Evolutionary conservation across 2,113 vertebrate species (phyloP).

Genomic region (Diphyllodes magnificus): DNA sequence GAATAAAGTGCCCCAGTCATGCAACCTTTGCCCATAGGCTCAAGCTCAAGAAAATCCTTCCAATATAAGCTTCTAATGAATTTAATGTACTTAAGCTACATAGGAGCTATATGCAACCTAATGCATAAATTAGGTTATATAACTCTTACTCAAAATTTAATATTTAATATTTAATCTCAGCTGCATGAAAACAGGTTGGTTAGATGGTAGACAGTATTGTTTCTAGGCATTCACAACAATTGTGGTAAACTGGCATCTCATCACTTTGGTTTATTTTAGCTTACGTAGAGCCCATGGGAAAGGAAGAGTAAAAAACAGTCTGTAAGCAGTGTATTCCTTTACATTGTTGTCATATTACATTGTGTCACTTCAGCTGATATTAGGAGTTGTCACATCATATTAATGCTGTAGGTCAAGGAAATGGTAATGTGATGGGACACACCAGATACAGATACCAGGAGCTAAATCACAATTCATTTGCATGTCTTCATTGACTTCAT

Average conservation of each 20-base stretch:
- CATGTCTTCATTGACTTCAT: not conserved
- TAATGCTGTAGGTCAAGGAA: not conserved
- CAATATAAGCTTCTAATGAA: not conserved
- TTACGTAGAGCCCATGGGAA: fast-evolving
- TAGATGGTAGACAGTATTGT: not conserved
- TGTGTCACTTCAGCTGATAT: not conserved
- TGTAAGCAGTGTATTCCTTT: not conserved
- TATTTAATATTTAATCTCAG: not conserved
- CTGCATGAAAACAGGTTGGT: not conserved
- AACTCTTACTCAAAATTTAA: not conserved
- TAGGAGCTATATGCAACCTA: not conserved
- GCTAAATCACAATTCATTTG: conserved; percentile 28
- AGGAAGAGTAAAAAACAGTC: not conserved
- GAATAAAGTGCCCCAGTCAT: not conserved
- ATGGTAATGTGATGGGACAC: not conserved
- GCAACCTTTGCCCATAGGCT: fast-evolving
- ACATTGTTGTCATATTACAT: not conserved
- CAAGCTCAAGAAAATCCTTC: not conserved
- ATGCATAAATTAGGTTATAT: not conserved
- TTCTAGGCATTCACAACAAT: not conserved
- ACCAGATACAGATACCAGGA: conserved; percentile 25
- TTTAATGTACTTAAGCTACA: not conserved
- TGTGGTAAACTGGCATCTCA: not conserved
- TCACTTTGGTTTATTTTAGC: not conserved
- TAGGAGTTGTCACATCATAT: not conserved